A percentile compares a stretch with the other conserved stretches of the same genome.
phyloP scores from a whole-genome alignment of 2,113 vertebrate genomes.

The Synchiropus splendidus region DNA sequence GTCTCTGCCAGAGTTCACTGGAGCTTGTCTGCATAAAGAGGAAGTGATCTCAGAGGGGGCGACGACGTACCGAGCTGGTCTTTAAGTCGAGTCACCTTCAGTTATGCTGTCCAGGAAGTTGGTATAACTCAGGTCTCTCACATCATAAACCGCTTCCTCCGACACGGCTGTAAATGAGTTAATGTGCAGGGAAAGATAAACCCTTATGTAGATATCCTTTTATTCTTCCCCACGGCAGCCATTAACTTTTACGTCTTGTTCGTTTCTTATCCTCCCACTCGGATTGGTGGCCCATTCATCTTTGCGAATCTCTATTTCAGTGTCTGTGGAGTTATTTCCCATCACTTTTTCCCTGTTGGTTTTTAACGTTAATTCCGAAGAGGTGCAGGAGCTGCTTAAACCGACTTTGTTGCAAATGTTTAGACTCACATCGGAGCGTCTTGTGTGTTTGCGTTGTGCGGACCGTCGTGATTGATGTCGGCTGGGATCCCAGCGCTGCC shows the following conservation, averaged over 20 bases:
- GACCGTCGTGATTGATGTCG: conserved; percentile 29
- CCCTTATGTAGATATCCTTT: background rate
- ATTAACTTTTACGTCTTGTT: background rate
- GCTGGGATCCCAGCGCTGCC: conserved; percentile 20
- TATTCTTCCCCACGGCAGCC: background rate
- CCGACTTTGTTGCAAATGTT: too few species aligned
- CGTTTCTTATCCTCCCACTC: too few species aligned
- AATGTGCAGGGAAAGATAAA: conserved; percentile 7
- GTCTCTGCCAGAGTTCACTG: conserved; percentile 14
- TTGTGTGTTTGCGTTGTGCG: conserved; percentile 8
- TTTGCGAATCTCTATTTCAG: too few species aligned
- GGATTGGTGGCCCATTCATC: too few species aligned
- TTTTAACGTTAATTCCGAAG: too few species aligned
- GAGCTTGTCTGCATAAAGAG: conserved; percentile 20
- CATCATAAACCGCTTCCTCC: conserved; percentile 6
- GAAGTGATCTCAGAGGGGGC: conserved; percentile 8
- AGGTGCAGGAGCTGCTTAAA: too few species aligned
- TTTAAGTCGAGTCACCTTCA: too few species aligned
- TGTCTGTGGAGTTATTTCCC: too few species aligned
- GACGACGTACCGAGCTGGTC: background rate
- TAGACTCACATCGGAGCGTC: background rate
- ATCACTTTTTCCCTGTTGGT: too few species aligned
- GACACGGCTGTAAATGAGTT: conserved; percentile 6
- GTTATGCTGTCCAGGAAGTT: too few species aligned
- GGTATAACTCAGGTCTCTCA: background rate